Conservation (phyloP, 2,888 invertebrate genomes). For the Zaprionus lineosus region DNA sequence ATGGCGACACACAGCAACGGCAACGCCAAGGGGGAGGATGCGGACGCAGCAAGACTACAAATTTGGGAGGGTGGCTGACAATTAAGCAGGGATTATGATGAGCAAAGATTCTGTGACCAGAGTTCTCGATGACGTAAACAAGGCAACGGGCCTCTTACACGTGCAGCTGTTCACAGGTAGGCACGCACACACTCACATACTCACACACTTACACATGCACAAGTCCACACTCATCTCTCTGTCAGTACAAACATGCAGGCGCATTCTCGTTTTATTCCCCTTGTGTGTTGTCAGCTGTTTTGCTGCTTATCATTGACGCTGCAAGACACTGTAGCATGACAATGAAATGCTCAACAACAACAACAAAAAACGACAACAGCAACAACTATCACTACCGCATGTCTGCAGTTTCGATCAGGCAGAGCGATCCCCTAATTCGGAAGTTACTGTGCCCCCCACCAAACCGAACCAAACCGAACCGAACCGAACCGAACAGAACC, state of each 20-base stretch:
- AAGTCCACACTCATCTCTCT: neutral
- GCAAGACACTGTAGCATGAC: slow-evolving; percentile 22
- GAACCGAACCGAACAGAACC: no score
- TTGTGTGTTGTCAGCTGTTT: slow-evolving; percentile 45
- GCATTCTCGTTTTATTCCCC: neutral
- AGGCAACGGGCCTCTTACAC: slow-evolving; percentile 18
- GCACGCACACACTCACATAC: slow-evolving; percentile 9
- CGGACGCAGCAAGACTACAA: slow-evolving; percentile 2
- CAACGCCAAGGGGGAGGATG: slow-evolving; percentile 13
- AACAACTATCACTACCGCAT: neutral
- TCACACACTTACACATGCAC: slow-evolving; percentile 3
- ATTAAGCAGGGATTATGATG: slow-evolving; percentile 66
- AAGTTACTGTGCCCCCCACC: slow-evolving; percentile 19
- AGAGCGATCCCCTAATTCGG: slow-evolving; percentile 41
- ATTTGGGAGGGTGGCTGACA: slow-evolving; percentile 44
- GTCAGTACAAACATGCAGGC: neutral
- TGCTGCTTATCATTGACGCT: slow-evolving; percentile 31
- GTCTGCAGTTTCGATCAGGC: slow-evolving; percentile 33
- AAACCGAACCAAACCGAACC: no score
- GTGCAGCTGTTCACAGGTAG: slow-evolving; percentile 70
- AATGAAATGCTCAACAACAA: slow-evolving; percentile 13
- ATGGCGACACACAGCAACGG: no score
- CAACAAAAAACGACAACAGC: no score
- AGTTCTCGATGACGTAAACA: neutral
- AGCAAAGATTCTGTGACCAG: slow-evolving; percentile 28